Evolutionary conservation across 53 echinoderm and acorn worm species (phyloP).

Genomic region (Temnopleurus reevesii): DNA sequence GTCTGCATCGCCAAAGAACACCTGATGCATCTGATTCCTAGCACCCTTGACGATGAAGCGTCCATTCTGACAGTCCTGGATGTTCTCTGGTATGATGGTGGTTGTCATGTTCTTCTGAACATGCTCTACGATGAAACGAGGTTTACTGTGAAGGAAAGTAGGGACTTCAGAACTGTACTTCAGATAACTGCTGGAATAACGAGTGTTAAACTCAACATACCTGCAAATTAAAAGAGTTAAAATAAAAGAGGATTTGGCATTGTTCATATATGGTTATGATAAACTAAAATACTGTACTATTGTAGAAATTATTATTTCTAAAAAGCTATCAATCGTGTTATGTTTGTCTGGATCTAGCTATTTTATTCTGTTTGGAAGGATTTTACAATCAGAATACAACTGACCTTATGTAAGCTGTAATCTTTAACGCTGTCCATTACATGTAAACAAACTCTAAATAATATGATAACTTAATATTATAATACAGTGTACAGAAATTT

Average conservation of each 20-base stretch:
- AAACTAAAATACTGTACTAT: no score
- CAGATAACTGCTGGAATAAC: constrained; percentile 53
- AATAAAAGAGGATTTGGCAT: no score
- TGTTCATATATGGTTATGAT: no score
- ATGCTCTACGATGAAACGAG: constrained; percentile 30
- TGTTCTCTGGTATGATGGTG: constrained; percentile 2
- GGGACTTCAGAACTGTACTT: constrained; percentile 45
- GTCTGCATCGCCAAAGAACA: constrained; percentile 61
- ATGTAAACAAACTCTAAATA: no score
- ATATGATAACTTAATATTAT: no score
- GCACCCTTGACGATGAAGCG: constrained; percentile 55
- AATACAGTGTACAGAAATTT: no score
- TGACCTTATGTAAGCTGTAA: no score
- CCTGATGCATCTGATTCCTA: neutral
- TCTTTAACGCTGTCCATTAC: no score
- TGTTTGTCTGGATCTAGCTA: neutral
- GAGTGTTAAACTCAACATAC: constrained; percentile 52
- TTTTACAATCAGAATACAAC: no score
- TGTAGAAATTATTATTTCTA: no score
- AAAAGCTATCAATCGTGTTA: no score
- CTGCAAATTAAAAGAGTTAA: constrained; percentile 13
- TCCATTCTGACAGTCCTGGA: constrained; percentile 40
- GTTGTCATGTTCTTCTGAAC: constrained; percentile 39
- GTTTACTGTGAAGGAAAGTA: constrained; percentile 43
- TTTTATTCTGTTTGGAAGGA: no score